Evolutionary conservation across 2,113 vertebrate species (phyloP), one percentile per base, ranked within the genome.

Genomic region (Sorex araneus): DNA sequence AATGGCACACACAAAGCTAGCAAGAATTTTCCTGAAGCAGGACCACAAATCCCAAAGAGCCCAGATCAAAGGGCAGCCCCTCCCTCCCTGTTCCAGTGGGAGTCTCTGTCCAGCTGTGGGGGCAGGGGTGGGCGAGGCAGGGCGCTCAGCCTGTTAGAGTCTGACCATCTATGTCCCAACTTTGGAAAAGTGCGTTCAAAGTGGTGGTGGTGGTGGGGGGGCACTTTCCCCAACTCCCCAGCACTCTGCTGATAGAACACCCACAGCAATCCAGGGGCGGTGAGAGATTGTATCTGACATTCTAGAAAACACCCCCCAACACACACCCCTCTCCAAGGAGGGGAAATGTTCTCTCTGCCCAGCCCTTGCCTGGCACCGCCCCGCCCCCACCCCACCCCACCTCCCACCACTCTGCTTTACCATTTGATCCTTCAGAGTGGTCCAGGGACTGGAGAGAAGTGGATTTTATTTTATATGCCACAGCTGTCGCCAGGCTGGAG

Each of bases 401-500:
- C 28, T 16, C 63, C 71, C 54, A 12, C 32, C 7, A 70, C 54
- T 85, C 79, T 43, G 18, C 54, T 82, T 96, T 93, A 91, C 82
- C 70, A 87, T 80, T 90, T 84, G 87, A 90, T 95, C 64, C 64
- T 95, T 97, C 85, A 84, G 67, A 87, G 69, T 63, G 87, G 80
- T 47, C 81, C 71, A 80, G 94, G 82, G 91, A 81, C 84, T 43
- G 69, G 60, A 96, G 89, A 96, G 95, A 94, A 95, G 95, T 10
- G 8, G 79, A 64, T 95, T 96, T 67, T 82, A 95, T 97, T 97
- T 97, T 90, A 95, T 28, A 92, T 36, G 86, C 90, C 83, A 95
- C 97, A 97, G 97, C 95, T 97, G 96, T 88, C 73, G 43, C n/a
- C 66, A 88, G 96, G 91, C 94, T 94, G 0, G n/a, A 96, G 96